These are phyloP conservation scores for Blastomussa wellsi DNA, from an alignment of 92 coral and sea anemone genomes.

Conservation along the genomic window DNA sequence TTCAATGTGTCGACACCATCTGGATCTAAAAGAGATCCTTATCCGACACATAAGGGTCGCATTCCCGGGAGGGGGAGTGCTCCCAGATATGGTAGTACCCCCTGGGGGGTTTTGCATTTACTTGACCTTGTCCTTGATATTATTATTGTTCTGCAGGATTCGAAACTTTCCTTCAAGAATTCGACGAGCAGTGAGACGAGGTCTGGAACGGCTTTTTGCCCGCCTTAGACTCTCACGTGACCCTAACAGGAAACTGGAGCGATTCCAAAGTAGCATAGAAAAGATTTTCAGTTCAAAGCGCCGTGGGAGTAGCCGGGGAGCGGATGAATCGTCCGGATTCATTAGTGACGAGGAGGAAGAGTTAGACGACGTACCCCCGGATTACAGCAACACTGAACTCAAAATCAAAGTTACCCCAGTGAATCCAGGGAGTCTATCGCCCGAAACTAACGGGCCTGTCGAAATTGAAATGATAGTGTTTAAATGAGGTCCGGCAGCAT, in stretches of 20 bases:
- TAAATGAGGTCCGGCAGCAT: background rate
- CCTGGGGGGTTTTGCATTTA: too few relatives aligned
- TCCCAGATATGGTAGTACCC: too few relatives aligned
- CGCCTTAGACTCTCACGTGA: slow-evolving; percentile 22
- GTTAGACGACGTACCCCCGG: slow-evolving; percentile 9
- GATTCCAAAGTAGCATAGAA: slow-evolving; percentile 30
- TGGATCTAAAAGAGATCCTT: too few relatives aligned
- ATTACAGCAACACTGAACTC: slow-evolving; percentile 23
- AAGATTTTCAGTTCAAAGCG: slow-evolving; percentile 25
- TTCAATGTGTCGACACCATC: too few relatives aligned
- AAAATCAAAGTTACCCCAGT: slow-evolving; percentile 10
- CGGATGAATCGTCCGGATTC: slow-evolving; percentile 38
- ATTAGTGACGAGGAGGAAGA: slow-evolving; percentile 38
- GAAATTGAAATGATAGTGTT: slow-evolving; percentile 34
- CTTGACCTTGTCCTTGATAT: background rate
- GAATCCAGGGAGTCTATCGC: background rate
- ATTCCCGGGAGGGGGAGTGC: too few relatives aligned
- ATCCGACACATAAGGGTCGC: too few relatives aligned
- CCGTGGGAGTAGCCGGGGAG: slow-evolving; percentile 20
- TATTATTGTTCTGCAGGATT: slow-evolving; percentile 13
- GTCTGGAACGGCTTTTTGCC: background rate
- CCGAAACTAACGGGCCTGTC: slow-evolving; percentile 34
- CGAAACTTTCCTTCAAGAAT: slow-evolving; percentile 42
- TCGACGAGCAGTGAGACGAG: slow-evolving; percentile 14
- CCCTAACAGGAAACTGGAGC: slow-evolving; percentile 24